Evolutionary conservation across 2,888 invertebrate genomes (phyloP).

Genomic region (Anarsia innoxiella): DNA sequence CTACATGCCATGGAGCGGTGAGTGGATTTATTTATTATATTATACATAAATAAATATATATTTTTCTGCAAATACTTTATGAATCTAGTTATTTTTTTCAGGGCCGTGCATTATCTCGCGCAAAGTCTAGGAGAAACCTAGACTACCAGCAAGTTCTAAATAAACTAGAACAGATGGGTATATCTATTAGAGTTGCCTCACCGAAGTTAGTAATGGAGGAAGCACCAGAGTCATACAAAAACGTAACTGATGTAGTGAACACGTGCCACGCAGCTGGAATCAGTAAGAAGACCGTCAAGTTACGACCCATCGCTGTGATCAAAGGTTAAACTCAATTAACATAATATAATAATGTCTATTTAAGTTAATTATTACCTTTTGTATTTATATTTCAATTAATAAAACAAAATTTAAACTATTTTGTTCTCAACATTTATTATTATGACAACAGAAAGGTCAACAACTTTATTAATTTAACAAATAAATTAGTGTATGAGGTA

Average conservation of each 20-base stretch:
- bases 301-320: slow-evolving; percentile 98
- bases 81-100: slow-evolving; percentile 46
- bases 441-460: slow-evolving; percentile 10
- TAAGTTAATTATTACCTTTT: not conserved
- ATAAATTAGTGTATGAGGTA: slow-evolving; percentile 53
- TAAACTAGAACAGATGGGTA: slow-evolving; percentile 88
- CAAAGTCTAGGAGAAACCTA: slow-evolving; percentile 96
- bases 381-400: not conserved
- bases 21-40: too few relatives aligned
- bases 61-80: not conserved
- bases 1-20: slow-evolving; percentile 99
- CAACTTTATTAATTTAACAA: slow-evolving; percentile 30
- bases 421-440: slow-evolving; percentile 13
- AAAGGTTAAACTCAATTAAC: slow-evolving; percentile 83
- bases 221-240: slow-evolving; percentile 99
- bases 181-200: slow-evolving; percentile 97
- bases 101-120: slow-evolving; percentile 97
- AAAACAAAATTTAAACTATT: not conserved
- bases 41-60: not conserved
- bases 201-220: slow-evolving; percentile 99
- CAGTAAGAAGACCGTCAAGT: slow-evolving; percentile 96
- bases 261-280: slow-evolving; percentile 99
- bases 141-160: slow-evolving; percentile 93
- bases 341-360: slow-evolving; percentile 13
- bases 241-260: slow-evolving; percentile 99